Base-by-base conservation (phyloP, 1,140 invertebrate genomes). In the Pentalonia nigronervosa region DNA sequence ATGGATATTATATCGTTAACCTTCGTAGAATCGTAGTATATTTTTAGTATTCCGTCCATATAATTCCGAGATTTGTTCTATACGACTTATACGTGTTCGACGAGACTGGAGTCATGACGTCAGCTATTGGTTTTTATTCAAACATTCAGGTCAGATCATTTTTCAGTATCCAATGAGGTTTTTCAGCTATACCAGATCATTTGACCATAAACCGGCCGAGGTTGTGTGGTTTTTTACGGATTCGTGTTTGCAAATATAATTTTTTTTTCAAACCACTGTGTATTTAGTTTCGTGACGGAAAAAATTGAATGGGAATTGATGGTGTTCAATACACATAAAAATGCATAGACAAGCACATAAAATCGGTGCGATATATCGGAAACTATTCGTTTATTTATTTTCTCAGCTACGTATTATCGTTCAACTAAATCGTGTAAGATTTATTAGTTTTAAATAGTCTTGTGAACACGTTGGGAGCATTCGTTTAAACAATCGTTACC, bases 71-170 rank as follows among this genome's bases (percentile, higher is more conserved):
- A 36, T 36, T 89, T 50, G 9, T 25, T 45, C n/a, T 76, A n/a
- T 76, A n/a, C 0, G 60, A 76, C 14, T 76, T 56, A 41, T 48
- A n/a, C 25, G 11, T 53, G 30, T 76, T n/a, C 20, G 86, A 87
- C 47, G 47, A n/a, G 34, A 89, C 34, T 53, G 50, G 25, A 89
- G 88, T 89, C 48, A 89, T 50, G 48, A 89, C 11, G 23, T 41
- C 9, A 41, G 2, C 83, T 34, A 53, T 89, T 56, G 48, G 50
- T 89, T 89, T 56, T 53, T 23, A 56, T 89, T 89, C 36, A 30
- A 89, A 56, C 21, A 53, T 56, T 89, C 88, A 56, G 88, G 88
- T 89, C 88, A 89, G 88, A 14, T 76, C 21, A 53, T 89, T 89
- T 53, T 67, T 1, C 25, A 30, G 48, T 53, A 36, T 9, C 48